These are phyloP conservation scores for Oreochromis grahami DNA, from an alignment of 2,797 vertebrate species.

Conservation along the genomic window DNA sequence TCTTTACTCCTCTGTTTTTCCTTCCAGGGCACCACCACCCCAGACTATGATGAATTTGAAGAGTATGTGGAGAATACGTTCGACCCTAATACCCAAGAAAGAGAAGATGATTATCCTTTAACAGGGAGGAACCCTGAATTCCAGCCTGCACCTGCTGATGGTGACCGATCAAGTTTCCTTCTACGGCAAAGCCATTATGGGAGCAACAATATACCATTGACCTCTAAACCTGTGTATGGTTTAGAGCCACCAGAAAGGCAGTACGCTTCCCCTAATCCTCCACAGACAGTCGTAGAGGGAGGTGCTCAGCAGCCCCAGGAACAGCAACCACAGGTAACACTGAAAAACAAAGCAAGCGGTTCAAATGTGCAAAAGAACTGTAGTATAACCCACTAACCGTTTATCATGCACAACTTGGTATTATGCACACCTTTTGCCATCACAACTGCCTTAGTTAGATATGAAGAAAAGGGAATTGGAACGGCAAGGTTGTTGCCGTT, in stretches of 20 bases:
- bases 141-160: constrained; percentile 26
- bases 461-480: background rate
- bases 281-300: constrained; percentile 8
- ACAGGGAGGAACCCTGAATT: constrained; percentile 54
- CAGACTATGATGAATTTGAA: constrained; percentile 63
- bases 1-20: background rate
- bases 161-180: constrained; percentile 19
- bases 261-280: constrained; percentile 2
- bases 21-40: constrained; percentile 54
- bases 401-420: background rate
- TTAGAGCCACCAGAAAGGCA: constrained; percentile 20
- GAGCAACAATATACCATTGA: constrained; percentile 16
- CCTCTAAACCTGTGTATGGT: constrained; percentile 19
- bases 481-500: background rate
- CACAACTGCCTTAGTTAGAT: background rate
- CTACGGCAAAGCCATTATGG: constrained; percentile 13
- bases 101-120: constrained; percentile 70
- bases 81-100: constrained; percentile 41
- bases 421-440: background rate
- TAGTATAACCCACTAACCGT: background rate
- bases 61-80: constrained; percentile 68
- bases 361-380: background rate
- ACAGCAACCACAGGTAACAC: constrained; percentile 53
- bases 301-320: constrained; percentile 1
- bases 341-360: background rate